These are phyloP conservation scores for Bubo scandiacus DNA, from an alignment of 2,113 vertebrate species.

Conservation along the genomic window DNA sequence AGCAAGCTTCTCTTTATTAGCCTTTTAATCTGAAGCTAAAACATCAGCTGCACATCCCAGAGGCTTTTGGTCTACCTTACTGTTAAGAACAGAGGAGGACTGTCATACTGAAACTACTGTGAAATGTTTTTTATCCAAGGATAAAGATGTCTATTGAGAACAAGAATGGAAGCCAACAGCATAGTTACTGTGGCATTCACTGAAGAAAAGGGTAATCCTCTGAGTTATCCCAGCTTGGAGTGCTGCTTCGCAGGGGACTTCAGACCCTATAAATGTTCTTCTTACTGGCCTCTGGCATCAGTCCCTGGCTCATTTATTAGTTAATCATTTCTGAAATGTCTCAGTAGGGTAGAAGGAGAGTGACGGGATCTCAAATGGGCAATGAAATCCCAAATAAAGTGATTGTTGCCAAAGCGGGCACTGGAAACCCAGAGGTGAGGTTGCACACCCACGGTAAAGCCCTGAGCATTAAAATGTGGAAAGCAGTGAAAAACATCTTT, in stretches of 20 bases:
- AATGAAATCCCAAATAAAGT: not conserved
- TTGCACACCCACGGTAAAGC: fast-evolving
- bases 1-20: not conserved
- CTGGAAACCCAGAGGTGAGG: not conserved
- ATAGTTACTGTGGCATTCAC: not conserved
- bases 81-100: not conserved
- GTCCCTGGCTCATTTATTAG: not conserved
- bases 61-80: not conserved
- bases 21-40: not conserved
- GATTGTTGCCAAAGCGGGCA: not conserved
- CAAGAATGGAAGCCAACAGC: not conserved
- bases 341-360: not conserved
- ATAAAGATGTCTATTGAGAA: not conserved
- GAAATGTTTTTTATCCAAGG: not conserved
- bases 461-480: not conserved
- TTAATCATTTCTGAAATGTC: not conserved
- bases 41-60: not conserved
- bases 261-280: not conserved
- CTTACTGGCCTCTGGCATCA: not conserved
- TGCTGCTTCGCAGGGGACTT: not conserved
- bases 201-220: not conserved
- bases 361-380: not conserved
- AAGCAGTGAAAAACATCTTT: not conserved
- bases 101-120: not conserved
- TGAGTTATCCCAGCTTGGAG: not conserved